Evolutionary conservation across 2,113 vertebrate genomes (phyloP).

Genomic region (Donacobius atricapilla): DNA sequence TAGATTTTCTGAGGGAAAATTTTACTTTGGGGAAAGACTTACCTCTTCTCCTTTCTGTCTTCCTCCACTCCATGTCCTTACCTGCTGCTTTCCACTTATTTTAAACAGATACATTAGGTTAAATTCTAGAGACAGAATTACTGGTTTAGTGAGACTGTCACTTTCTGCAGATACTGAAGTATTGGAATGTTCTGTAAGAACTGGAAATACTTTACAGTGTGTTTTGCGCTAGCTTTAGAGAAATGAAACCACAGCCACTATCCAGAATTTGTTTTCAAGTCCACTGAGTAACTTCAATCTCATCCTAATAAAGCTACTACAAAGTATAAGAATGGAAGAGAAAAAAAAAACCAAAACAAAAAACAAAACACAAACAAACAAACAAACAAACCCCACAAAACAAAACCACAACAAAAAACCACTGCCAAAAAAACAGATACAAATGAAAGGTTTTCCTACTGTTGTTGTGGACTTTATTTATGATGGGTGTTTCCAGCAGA

Average conservation of each 20-base stretch:
- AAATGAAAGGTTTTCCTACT: background rate
- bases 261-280: background rate
- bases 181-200: background rate
- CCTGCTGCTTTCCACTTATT: background rate
- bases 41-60: background rate
- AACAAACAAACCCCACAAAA: no score
- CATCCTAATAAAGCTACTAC: background rate
- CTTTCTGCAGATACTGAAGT: background rate
- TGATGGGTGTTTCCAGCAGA: background rate
- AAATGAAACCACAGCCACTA: background rate
- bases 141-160: background rate
- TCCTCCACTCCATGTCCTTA: fast-evolving
- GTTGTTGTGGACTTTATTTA: background rate
- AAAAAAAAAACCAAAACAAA: background rate
- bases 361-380: background rate
- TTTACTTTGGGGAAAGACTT: background rate
- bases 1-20: background rate
- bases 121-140: background rate
- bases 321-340: background rate
- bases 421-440: background rate
- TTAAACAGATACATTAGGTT: background rate
- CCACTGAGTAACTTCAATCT: background rate
- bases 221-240: background rate
- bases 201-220: background rate
- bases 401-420: no score